phyloP scores from a whole-genome alignment of 2,888 invertebrate species.

The Microdon myrmicae region DNA sequence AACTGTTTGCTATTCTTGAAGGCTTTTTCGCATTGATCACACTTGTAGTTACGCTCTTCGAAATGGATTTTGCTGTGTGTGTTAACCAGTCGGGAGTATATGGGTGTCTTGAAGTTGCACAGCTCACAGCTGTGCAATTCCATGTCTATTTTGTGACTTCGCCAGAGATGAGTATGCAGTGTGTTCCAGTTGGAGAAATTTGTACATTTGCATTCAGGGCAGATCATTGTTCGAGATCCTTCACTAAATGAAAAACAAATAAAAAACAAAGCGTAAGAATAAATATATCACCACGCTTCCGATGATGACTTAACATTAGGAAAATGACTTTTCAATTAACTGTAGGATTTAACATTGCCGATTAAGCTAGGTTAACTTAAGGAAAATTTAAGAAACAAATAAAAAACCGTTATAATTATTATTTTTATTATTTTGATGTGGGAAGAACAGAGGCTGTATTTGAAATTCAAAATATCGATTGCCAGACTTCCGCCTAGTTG shows the following conservation, averaged over 20 bases:
- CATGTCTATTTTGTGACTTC: conserved; percentile 79
- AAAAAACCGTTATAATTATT: too few relatives aligned
- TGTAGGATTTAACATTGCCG: too few relatives aligned
- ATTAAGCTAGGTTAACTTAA: too few relatives aligned
- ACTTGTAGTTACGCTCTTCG: conserved; percentile 71
- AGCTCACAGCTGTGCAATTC: conserved; percentile 81
- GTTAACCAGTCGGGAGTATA: conserved; percentile 76
- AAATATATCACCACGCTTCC: too few relatives aligned
- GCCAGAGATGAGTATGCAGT: conserved; percentile 84
- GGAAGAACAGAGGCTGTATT: too few relatives aligned
- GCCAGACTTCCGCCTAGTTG: too few relatives aligned
- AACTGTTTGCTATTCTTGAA: conserved; percentile 85
- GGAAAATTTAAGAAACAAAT: too few relatives aligned
- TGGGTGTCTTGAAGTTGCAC: conserved; percentile 79
- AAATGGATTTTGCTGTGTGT: conserved; percentile 82
- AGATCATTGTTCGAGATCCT: conserved; percentile 63
- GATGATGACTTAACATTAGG: too few relatives aligned
- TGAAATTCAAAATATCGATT: too few relatives aligned
- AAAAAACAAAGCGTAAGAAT: background rate
- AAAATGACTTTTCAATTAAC: background rate
- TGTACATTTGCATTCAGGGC: conserved; percentile 74
- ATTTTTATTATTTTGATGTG: too few relatives aligned
- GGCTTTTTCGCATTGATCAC: conserved; percentile 76
- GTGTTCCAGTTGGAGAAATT: conserved; percentile 71
- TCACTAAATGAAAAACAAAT: conserved; percentile 32